phyloP scores from a whole-genome alignment of 2,888 invertebrate genomes.

The Plusia festucae region DNA sequence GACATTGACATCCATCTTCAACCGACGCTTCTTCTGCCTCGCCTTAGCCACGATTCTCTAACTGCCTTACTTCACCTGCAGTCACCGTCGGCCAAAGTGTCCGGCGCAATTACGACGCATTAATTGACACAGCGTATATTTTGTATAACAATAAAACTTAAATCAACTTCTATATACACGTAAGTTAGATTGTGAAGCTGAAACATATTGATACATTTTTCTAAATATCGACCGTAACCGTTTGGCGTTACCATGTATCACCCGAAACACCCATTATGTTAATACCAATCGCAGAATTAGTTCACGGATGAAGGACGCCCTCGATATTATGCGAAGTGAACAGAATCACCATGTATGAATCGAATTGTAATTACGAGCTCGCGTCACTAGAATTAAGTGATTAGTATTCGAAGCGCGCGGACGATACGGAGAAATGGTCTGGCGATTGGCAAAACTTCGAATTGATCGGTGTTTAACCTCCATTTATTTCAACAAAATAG shows the following conservation, averaged over 20 bases:
- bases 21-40: too few relatives aligned
- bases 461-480: background rate
- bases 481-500: background rate
- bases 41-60: too few relatives aligned
- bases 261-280: conserved; percentile 53
- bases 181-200: background rate
- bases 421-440: conserved; percentile 38
- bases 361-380: conserved; percentile 63
- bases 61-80: too few relatives aligned
- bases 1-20: too few relatives aligned
- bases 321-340: conserved; percentile 68
- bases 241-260: background rate
- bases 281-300: conserved; percentile 63
- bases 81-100: too few relatives aligned
- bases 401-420: conserved; percentile 59
- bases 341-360: conserved; percentile 68
- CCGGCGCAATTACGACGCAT: too few relatives aligned
- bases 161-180: background rate
- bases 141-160: background rate
- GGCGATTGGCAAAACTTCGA: conserved; percentile 19
- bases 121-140: too few relatives aligned
- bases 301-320: conserved; percentile 71
- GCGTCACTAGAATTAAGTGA: conserved; percentile 39
- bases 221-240: conserved; percentile 7
- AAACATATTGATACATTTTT: conserved; percentile 4